These are phyloP conservation scores for Polymixis flavicincta DNA, from an alignment of 2,888 invertebrate species.

Conservation along the genomic window DNA sequence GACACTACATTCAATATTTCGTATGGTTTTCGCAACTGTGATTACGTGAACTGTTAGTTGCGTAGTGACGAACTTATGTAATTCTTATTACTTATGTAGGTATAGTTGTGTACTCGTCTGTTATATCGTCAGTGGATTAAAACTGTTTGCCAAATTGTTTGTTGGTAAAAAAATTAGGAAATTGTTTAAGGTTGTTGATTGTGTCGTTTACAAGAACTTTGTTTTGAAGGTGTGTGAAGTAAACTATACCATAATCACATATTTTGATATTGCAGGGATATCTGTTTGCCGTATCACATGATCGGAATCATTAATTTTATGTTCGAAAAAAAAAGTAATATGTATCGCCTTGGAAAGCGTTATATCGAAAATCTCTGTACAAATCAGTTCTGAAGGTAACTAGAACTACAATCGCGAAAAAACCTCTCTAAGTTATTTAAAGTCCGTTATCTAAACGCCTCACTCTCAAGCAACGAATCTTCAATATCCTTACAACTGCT, in stretches of 20 bases:
- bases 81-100: slow-evolving; percentile 24
- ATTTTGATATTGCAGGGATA: background rate
- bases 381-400: background rate
- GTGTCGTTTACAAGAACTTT: slow-evolving; percentile 18
- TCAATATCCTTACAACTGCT: background rate
- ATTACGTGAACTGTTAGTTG: slow-evolving; percentile 43
- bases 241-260: background rate
- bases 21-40: slow-evolving; percentile 42
- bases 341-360: background rate
- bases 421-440: background rate
- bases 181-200: slow-evolving; percentile 25
- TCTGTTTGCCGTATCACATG: background rate
- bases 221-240: slow-evolving; percentile 13
- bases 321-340: background rate
- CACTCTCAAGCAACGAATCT: background rate
- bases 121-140: slow-evolving; percentile 26
- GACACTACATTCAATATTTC: slow-evolving; percentile 46
- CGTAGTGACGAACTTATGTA: slow-evolving; percentile 49
- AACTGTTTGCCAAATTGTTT: slow-evolving; percentile 33
- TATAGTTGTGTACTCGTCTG: slow-evolving; percentile 31
- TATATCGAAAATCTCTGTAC: background rate
- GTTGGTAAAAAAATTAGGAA: slow-evolving; percentile 36
- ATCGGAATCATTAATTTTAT: background rate
- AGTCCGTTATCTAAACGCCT: background rate
- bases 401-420: background rate